Conservation (phyloP, 2,797 vertebrate species). For the Pseudochaenichthys georgianus region DNA sequence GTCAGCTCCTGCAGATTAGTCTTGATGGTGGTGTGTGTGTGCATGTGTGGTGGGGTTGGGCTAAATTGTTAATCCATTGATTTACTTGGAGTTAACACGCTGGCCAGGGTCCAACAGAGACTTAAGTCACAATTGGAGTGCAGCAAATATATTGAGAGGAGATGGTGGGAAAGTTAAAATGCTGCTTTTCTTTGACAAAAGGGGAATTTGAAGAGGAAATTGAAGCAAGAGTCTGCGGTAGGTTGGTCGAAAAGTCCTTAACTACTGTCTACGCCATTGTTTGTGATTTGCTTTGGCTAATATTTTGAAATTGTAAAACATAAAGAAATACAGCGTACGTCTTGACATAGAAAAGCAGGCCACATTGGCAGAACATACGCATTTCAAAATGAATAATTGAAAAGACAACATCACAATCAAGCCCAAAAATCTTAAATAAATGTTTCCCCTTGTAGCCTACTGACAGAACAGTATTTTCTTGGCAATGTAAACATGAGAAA, state of each 20-base stretch:
- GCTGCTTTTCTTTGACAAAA: conserved; percentile 73
- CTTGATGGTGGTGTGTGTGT: conserved; percentile 50
- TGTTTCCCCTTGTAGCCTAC: conserved; percentile 59
- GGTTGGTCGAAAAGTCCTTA: conserved; percentile 56
- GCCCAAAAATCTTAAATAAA: conserved; percentile 54
- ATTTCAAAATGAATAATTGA: conserved; percentile 34
- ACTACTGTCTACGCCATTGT: conserved; percentile 32
- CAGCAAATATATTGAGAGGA: conserved; percentile 74
- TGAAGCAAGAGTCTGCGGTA: conserved; percentile 67
- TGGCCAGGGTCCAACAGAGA: conserved; percentile 80
- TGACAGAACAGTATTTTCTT: conserved; percentile 53
- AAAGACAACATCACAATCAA: conserved; percentile 56
- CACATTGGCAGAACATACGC: conserved; percentile 13
- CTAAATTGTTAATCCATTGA: conserved; percentile 84
- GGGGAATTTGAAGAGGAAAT: conserved; percentile 72
- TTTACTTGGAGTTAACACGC: conserved; percentile 83
- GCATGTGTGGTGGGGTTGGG: conserved; percentile 53
- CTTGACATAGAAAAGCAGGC: conserved; percentile 9
- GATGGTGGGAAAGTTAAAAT: conserved; percentile 84
- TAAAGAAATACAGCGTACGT: conserved; percentile 10
- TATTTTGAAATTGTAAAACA: conserved; percentile 49
- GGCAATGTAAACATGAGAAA: conserved; percentile 57
- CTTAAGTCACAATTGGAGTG: conserved; percentile 83
- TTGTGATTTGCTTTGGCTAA: conserved; percentile 38
- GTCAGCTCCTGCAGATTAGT: conserved; percentile 82